phyloP scores from a whole-genome alignment of 1,140 invertebrate genomes.

The Plectus sambesii region DNA sequence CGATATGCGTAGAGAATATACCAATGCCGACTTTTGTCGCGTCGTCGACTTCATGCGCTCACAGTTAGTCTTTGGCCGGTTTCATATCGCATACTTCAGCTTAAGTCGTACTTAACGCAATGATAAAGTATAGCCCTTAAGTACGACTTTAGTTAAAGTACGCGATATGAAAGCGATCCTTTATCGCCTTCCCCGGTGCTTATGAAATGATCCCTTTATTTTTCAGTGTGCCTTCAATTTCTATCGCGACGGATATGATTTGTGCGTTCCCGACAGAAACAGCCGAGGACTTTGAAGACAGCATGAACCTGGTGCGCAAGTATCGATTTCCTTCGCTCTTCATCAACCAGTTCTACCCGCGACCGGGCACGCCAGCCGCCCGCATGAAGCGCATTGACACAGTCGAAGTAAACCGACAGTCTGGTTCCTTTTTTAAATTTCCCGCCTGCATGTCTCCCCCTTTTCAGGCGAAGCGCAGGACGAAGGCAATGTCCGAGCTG shows the following conservation, averaged over 20 bases:
- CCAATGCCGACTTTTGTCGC: slow-evolving; percentile 68
- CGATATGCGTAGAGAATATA: slow-evolving; percentile 95
- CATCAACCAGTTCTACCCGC: slow-evolving; percentile 92
- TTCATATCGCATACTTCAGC: neutral
- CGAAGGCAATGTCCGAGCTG: slow-evolving; percentile 72
- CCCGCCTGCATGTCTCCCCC: slow-evolving; percentile 1
- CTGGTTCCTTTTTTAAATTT: neutral
- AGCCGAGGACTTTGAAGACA: slow-evolving; percentile 75
- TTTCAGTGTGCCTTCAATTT: slow-evolving; percentile 66
- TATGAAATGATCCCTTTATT: slow-evolving; percentile 15
- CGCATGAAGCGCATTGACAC: slow-evolving; percentile 68
- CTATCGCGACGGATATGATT: slow-evolving; percentile 94
- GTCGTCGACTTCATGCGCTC: slow-evolving; percentile 72
- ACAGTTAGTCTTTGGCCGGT: too few species aligned
- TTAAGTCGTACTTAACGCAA: neutral
- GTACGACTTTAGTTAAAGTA: slow-evolving; percentile 18
- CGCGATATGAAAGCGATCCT: neutral
- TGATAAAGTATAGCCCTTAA: slow-evolving; percentile 11
- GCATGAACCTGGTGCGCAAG: slow-evolving; percentile 67
- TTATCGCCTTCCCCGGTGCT: slow-evolving; percentile 7
- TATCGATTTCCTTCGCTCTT: slow-evolving; percentile 86
- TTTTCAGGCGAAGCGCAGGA: slow-evolving; percentile 69
- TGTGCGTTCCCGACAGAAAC: slow-evolving; percentile 97
- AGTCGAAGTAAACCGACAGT: slow-evolving; percentile 53
- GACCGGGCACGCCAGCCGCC: slow-evolving; percentile 87